Evolutionary conservation across 53 echinoderm and acorn worm species (phyloP).

Genomic region (Patiria pectinifera): DNA sequence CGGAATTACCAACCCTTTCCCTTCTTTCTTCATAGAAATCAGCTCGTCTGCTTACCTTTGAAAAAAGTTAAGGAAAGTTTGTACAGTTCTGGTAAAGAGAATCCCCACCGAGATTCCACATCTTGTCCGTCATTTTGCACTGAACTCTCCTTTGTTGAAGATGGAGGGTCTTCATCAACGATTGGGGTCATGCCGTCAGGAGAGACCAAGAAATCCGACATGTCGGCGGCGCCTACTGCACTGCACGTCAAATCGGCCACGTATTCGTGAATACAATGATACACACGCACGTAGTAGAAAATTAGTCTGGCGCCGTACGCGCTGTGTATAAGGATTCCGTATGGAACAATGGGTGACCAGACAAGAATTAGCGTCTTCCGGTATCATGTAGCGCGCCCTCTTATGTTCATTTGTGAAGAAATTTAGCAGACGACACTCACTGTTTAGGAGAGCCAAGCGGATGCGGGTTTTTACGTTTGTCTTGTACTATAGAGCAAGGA

Average conservation of each 20-base stretch:
- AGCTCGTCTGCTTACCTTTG: slow-evolving; percentile 74
- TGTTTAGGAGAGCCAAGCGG: too few relatives aligned
- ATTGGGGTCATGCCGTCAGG: slow-evolving; percentile 86
- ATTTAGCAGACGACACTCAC: too few relatives aligned
- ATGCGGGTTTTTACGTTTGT: too few relatives aligned
- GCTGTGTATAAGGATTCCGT: not conserved
- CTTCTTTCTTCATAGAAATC: too few relatives aligned
- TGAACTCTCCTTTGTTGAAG: not conserved
- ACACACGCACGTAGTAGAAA: not conserved
- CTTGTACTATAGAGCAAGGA: too few relatives aligned
- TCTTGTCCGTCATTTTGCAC: slow-evolving; percentile 35
- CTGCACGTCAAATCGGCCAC: not conserved
- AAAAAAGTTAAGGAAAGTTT: slow-evolving; percentile 87
- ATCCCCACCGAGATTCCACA: slow-evolving; percentile 82
- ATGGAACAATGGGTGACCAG: not conserved
- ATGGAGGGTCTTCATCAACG: slow-evolving; percentile 69
- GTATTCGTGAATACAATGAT: not conserved
- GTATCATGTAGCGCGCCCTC: too few relatives aligned
- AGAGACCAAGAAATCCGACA: slow-evolving; percentile 82
- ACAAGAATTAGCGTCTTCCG: too few relatives aligned
- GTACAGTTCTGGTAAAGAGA: slow-evolving; percentile 78
- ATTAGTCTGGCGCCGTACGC: not conserved
- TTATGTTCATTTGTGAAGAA: too few relatives aligned
- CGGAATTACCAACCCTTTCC: too few relatives aligned
- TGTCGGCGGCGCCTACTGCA: slow-evolving; percentile 23